Base-by-base conservation (phyloP, 2,113 vertebrate species). In the Chaetodon auriga region DNA sequence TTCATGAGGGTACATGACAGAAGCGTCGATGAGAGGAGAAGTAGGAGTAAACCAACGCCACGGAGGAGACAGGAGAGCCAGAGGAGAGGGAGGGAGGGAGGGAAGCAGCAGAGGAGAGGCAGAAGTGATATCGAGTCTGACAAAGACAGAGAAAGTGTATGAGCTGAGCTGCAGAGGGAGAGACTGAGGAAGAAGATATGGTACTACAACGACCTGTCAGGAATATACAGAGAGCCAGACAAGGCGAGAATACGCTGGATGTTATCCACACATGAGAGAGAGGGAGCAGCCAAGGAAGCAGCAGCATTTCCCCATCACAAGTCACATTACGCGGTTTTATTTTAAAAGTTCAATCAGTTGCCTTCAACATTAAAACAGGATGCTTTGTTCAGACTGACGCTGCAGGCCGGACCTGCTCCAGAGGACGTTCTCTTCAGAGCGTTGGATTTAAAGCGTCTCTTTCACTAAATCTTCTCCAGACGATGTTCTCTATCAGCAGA, bases 1-100 rank as follows among this genome's bases (percentile, higher is more conserved):
- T 90, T 86, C 81, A 90, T 86, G 83, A 75, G 0, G 23, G 38
- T 84, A 78, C 82, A 79, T 78, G 85, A 78, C 83, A 87, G 80
- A 71, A 54, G 73, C 75, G 21, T 68, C 30, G 58, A 81, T 84
- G 74, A 82, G 75, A 83, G 25, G 46, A 55, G 82, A 83, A 77
- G 72, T 18, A 36, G 58, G 60, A 83, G 79, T 81, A 74, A 84
- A 82, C 55, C 81, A 72, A 69, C 53, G 21, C 77, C 41, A 38
- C 0, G 3, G 43, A 69, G 81, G 43, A 80, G 63, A 49, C 21
- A 41, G 70, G 23, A 45, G 70, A 62, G 61, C 5, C 4, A 5
- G 11, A 53, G 25, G 75, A 64, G 53, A 18, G 36, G 7, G 25
- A 30, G 60, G 25, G 25, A 45, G 49, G 48, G 38, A 30, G 30